These are phyloP conservation scores for Tetramorium alpestre DNA, from an alignment of 1,140 invertebrate genomes.

Conservation along the genomic window DNA sequence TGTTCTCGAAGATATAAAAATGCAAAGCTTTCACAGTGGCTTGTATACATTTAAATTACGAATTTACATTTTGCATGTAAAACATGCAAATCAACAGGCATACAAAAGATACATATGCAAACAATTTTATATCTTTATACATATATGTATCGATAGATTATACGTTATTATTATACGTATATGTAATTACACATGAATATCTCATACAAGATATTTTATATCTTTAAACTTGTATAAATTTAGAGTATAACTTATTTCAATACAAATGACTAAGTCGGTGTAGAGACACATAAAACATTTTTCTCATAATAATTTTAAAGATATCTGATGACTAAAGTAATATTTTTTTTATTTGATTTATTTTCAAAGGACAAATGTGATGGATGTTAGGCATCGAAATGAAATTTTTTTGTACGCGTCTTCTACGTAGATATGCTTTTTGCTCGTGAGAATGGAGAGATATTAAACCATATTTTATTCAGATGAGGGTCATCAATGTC, in stretches of 20 bases:
- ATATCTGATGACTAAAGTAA: not conserved
- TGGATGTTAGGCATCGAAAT: conserved; percentile 12
- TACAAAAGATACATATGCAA: not conserved
- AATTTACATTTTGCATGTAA: conserved; percentile 29
- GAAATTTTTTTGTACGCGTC: conserved; percentile 24
- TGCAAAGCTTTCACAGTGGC: not conserved
- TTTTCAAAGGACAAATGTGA: not conserved
- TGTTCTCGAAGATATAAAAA: conserved; percentile 24
- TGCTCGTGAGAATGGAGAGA: not conserved
- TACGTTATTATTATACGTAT: not conserved
- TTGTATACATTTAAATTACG: conserved; percentile 53
- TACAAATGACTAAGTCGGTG: not conserved
- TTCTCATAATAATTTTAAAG: not conserved
- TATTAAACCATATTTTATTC: conserved; percentile 54
- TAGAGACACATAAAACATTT: not conserved
- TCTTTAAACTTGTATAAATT: not conserved
- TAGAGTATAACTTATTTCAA: not conserved
- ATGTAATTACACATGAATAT: not conserved
- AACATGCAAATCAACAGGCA: conserved; percentile 24
- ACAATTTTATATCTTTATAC: not conserved
- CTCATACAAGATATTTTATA: not conserved
- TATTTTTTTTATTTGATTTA: not conserved
- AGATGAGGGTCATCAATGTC: conserved; percentile 23
- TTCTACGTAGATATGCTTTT: not conserved
- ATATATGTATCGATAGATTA: conserved; percentile 9